Percentiles rank a stretch among this genome's conserved stretches.
These are phyloP conservation scores for Apis laboriosa DNA, from an alignment of 1,140 invertebrate species.

Conservation along the genomic window DNA sequence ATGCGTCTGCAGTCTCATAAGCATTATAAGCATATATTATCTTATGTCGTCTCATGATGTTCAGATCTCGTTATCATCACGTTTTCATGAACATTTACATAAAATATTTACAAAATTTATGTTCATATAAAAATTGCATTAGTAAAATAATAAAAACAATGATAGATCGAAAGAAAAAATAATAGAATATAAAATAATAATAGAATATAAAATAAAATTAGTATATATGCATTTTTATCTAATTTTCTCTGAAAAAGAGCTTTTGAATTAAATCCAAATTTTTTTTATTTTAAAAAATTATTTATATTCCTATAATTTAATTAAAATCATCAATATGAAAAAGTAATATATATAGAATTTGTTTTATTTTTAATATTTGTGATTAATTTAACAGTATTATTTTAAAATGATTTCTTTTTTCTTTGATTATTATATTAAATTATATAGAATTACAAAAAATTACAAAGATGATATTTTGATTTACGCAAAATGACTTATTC, in stretches of 20 bases:
- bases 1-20: slow-evolving; percentile 47
- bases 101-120: background rate
- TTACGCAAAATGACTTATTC: background rate
- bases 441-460: background rate
- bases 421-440: background rate
- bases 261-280: background rate
- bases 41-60: slow-evolving; percentile 46
- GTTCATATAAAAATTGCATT: background rate
- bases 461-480: background rate
- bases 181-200: background rate
- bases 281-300: background rate
- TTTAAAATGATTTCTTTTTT: background rate
- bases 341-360: background rate
- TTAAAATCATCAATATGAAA: background rate
- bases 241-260: background rate
- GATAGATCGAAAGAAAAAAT: background rate
- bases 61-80: slow-evolving; percentile 56
- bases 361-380: background rate
- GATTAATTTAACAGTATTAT: background rate
- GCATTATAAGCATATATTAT: slow-evolving; percentile 41
- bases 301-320: background rate
- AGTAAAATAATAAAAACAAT: background rate
- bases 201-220: background rate
- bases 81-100: background rate
- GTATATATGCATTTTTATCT: background rate